Conservation (phyloP, 2,113 vertebrate species). For the Leptobrachium ailaonicum region DNA sequence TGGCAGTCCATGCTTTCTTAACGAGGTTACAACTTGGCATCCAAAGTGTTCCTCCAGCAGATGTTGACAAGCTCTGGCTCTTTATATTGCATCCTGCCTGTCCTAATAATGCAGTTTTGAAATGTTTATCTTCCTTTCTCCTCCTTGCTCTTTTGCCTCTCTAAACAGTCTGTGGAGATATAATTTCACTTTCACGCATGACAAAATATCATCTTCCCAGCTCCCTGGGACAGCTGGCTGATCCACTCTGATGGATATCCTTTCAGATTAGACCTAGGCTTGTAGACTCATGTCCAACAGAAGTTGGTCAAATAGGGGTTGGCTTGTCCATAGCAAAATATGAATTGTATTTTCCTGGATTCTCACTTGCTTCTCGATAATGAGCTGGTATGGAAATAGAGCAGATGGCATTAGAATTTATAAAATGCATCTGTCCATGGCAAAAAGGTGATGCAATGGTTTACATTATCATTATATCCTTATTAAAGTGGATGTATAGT, state of each 20-base stretch:
- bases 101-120: conserved; percentile 38
- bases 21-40: conserved; percentile 46
- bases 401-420: too few relatives aligned
- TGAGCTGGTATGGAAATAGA: too few relatives aligned
- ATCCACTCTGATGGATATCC: conserved; percentile 33
- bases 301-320: conserved; percentile 34
- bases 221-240: conserved; percentile 43
- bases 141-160: conserved; percentile 16
- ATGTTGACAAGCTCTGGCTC: conserved; percentile 40
- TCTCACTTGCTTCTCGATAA: too few relatives aligned
- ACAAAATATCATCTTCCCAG: conserved; percentile 27
- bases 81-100: conserved; percentile 31
- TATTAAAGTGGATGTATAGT: too few relatives aligned
- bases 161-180: conserved; percentile 37
- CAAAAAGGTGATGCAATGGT: too few relatives aligned
- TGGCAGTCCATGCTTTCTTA: conserved; percentile 35
- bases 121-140: conserved; percentile 29
- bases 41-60: conserved; percentile 39
- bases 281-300: conserved; percentile 15
- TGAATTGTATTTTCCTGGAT: not conserved
- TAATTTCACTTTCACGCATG: conserved; percentile 45
- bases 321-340: conserved; percentile 19
- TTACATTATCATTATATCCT: too few relatives aligned
- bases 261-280: conserved; percentile 36
- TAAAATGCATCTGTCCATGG: too few relatives aligned